Conservation (phyloP, 1,140 invertebrate genomes). For the Aphaenogaster rudis region DNA sequence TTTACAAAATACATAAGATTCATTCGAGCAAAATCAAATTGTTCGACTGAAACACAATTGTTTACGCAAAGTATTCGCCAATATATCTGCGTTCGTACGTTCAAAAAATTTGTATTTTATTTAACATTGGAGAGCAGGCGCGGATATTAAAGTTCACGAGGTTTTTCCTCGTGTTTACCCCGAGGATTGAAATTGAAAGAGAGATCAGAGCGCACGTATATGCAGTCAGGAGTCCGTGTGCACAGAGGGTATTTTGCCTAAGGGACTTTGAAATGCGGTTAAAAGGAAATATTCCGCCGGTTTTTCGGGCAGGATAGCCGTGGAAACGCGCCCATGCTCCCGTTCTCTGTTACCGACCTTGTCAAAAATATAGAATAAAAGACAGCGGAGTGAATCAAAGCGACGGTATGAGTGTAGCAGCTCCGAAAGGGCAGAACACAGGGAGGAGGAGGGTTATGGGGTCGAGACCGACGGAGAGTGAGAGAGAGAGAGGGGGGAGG, state of each 20-base stretch:
- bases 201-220: neutral
- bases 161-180: slow-evolving; percentile 39
- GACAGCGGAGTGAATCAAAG: slow-evolving; percentile 58
- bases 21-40: slow-evolving; percentile 11
- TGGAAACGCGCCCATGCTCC: neutral
- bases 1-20: neutral
- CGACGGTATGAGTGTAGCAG: slow-evolving; percentile 33
- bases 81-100: slow-evolving; percentile 3
- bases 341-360: slow-evolving; percentile 52
- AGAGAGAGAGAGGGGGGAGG: neutral
- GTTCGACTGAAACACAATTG: neutral
- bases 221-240: neutral
- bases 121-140: slow-evolving; percentile 28
- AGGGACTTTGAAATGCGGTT: slow-evolving; percentile 59
- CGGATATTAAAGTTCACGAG: slow-evolving; percentile 42
- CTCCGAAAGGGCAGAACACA: neutral
- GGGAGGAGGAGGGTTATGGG: neutral
- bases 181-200: slow-evolving; percentile 52
- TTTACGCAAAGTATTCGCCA: neutral
- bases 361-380: slow-evolving; percentile 61
- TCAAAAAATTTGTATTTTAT: slow-evolving; percentile 56
- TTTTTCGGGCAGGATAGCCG: slow-evolving; percentile 19
- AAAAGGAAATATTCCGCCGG: slow-evolving; percentile 46
- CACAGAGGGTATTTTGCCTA: slow-evolving; percentile 40
- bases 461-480: neutral